Base-by-base conservation (phyloP, 2,797 vertebrate genomes). In the Galago senegalensis region DNA sequence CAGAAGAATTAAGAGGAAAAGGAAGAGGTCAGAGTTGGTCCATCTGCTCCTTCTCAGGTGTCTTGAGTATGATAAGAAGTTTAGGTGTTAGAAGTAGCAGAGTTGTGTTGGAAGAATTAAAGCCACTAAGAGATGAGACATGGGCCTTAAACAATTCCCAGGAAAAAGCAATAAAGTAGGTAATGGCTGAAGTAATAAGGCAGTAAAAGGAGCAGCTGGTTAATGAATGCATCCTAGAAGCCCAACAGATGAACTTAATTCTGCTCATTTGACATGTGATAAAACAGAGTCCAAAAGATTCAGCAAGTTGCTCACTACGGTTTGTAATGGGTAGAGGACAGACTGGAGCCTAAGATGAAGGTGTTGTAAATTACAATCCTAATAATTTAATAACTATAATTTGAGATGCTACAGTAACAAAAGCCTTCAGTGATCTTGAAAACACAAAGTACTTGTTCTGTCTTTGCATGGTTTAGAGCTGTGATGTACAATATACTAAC, bases 361-460 rank as follows among this genome's bases (percentile, higher is more conserved):
- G 53, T 75, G 34, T 60, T 89, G 6, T 82, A 75, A 91, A n/a
- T 34, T 91, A 25, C 63, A 87, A 58, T 46, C 34, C 69, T 91
- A 87, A 79, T 73, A 87, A 84, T 14, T 73, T 91, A 87, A 79
- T 73, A 87, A 84, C 17, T 77, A 16, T 56, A 79, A 79, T 72
- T 76, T 93, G 81, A 94, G 27, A 73, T 79, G 14, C 49, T 89
- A 81, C 9, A 83, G 73, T 93, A 94, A 93, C 40, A 93, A 53
- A 95, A 93, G 25, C 27, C 49, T 93, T 85, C 34, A 12, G 49
- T 92, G 81, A 79, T 58, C 49, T 89, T 95, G 67, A 79, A 87
- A 73, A 81, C 58, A 61, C 49, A 91, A 63, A 76, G 31, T 86
- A 56, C 90, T 89, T 49, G 7, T 94, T 92, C 31, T 76, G 58